Evolutionary conservation across 2,113 vertebrate species (phyloP).

Genomic region (Bos indicus): DNA sequence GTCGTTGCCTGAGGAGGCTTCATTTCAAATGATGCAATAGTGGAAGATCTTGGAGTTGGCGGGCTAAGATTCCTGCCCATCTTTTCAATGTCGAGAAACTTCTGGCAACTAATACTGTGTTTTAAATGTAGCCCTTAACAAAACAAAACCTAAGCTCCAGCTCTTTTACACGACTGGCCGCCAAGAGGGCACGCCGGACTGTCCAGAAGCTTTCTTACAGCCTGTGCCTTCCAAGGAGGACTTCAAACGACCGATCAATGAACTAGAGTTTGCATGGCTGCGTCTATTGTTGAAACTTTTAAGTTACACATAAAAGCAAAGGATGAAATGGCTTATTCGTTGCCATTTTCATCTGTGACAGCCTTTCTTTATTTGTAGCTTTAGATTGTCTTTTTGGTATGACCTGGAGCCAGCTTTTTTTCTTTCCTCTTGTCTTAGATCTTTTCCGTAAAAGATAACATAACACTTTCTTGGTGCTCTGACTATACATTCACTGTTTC

Average conservation of each 20-base stretch:
- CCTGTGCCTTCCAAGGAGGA: neutral
- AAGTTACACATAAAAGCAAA: neutral
- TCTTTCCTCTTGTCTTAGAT: neutral
- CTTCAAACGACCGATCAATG: neutral
- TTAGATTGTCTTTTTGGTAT: neutral
- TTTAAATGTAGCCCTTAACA: neutral
- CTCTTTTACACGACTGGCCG: neutral
- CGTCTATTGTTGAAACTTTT: neutral
- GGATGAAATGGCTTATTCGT: neutral
- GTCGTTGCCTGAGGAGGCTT: slow-evolving; percentile 8
- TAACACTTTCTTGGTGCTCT: neutral
- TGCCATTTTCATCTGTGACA: neutral
- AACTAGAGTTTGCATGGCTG: neutral
- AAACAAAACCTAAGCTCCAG: neutral
- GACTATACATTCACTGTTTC: neutral
- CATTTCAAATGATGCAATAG: slow-evolving; percentile 53
- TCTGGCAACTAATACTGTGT: neutral
- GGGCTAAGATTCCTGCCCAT: neutral
- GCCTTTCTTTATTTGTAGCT: slow-evolving; percentile 35
- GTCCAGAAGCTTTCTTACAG: neutral
- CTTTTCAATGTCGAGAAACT: neutral
- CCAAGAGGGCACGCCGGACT: neutral
- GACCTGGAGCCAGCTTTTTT: neutral
- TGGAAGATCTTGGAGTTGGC: slow-evolving; percentile 16
- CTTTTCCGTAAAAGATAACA: neutral